phyloP scores from a whole-genome alignment of 2,113 vertebrate species.

The Thinocorus orbignyianus region DNA sequence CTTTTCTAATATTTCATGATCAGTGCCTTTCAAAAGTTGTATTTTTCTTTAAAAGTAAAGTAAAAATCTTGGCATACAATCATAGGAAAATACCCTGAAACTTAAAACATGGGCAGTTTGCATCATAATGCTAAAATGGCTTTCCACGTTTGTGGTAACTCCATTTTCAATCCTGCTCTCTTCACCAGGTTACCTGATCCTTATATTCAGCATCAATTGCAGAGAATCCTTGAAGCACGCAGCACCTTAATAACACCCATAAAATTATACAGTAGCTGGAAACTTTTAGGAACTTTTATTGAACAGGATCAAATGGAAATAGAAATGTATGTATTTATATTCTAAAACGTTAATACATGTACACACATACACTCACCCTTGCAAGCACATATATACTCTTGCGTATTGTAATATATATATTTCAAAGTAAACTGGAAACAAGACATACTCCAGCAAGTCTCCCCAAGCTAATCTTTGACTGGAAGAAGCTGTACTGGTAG shows the following conservation, averaged over 20 bases:
- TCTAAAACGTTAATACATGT: neutral
- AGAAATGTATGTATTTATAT: neutral
- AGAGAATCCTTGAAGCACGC: neutral
- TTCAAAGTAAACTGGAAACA: neutral
- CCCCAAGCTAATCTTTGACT: neutral
- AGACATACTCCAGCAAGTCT: neutral
- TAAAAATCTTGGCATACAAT: rapidly evolving
- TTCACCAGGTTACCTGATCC: neutral
- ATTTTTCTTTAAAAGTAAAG: neutral
- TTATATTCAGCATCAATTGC: neutral
- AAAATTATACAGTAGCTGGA: neutral
- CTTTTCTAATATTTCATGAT: neutral
- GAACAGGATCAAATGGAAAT: neutral
- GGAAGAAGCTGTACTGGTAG: neutral
- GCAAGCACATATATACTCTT: neutral
- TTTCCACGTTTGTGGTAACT: neutral
- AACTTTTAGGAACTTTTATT: neutral
- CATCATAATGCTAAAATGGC: neutral
- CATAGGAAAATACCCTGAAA: neutral
- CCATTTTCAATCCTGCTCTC: neutral
- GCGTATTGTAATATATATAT: neutral
- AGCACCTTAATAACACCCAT: neutral
- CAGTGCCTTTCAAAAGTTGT: neutral
- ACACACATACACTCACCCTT: neutral
- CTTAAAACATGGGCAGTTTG: neutral